Evolutionary conservation across 2,888 invertebrate species (phyloP).

Genomic region (Conomelus anceps): DNA sequence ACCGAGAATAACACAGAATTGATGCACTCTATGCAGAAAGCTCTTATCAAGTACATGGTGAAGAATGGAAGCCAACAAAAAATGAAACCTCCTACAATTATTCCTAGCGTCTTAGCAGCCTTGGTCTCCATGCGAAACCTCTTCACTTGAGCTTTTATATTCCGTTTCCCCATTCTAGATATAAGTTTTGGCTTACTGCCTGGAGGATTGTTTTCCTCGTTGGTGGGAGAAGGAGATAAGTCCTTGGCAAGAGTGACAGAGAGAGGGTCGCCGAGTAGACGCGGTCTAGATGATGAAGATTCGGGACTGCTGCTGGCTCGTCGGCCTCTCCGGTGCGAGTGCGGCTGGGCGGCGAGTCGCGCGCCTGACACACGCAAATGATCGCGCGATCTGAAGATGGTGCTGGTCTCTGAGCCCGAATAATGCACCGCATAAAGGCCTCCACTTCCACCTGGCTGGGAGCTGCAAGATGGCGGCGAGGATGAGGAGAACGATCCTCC

Average conservation of each 20-base stretch:
- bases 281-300: slow-evolving; percentile 27
- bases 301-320: slow-evolving; percentile 22
- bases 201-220: slow-evolving; percentile 34
- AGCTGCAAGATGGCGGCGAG: slow-evolving; percentile 40
- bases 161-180: slow-evolving; percentile 75
- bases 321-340: slow-evolving; percentile 20
- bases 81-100: slow-evolving; percentile 95
- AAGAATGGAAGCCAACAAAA: slow-evolving; percentile 97
- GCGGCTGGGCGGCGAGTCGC: slow-evolving; percentile 22
- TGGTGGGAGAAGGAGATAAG: slow-evolving; percentile 37
- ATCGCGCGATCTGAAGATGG: slow-evolving; percentile 45
- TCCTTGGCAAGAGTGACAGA: slow-evolving; percentile 31
- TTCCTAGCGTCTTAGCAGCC: slow-evolving; percentile 92
- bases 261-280: slow-evolving; percentile 32
- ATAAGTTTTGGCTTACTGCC: slow-evolving; percentile 43
- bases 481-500: slow-evolving; percentile 35
- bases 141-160: slow-evolving; percentile 86
- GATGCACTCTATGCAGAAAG: slow-evolving; percentile 81
- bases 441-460: slow-evolving; percentile 31
- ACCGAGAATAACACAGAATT: slow-evolving; percentile 80
- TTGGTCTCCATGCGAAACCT: slow-evolving; percentile 93
- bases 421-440: slow-evolving; percentile 63
- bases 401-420: slow-evolving; percentile 42
- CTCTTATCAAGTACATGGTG: slow-evolving; percentile 85
- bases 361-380: slow-evolving; percentile 49